Evolutionary conservation across 2,113 vertebrate genomes (phyloP), one percentile per base, ranked within the genome.

Genomic region (Fulmarus glacialis): DNA sequence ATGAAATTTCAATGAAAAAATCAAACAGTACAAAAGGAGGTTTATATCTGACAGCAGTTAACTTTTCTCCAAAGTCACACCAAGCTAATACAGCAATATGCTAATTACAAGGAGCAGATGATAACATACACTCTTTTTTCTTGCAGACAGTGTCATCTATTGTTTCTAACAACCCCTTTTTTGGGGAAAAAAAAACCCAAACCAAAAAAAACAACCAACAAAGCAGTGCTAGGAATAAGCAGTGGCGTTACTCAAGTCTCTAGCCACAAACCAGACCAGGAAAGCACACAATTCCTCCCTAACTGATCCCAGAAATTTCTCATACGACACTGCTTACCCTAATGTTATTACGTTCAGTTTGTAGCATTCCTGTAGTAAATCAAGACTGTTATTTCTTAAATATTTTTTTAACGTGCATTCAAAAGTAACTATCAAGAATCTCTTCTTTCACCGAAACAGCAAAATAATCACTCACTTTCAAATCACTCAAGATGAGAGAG

Each of bases 281-380:
- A 32, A 6, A 45, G 15, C 9, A 1, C 1, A 1, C 17, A 3
- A 2, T 4, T 45, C 42, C 42, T 56, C 40, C 50, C 29, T 10
- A 16, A 19, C 14, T 1, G 11, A 9, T 9, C 17, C 47, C 66
- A 29, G 11, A 8, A 15, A 4, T 4, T 8, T 4, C 81, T 34
- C 53, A 4, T 1, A 4, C 0, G 3, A 8, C 66, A 6, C 43
- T 20, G 27, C n/a, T 15, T 7, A 12, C 22, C n/a, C 42, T 15
- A 1, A 1, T 0, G 38, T 9, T 11, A 2, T 1, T 18, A 6
- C 2, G 2, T 3, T 27, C 38, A 2, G 6, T 12, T 11, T 11
- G 15, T 15, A 24, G 66, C 40, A 5, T 12, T 26, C 38, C 62
- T 47, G 24, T 0, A 29, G 27, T 30, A 45, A 56, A 73, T 13